phyloP scores from a whole-genome alignment of 2,113 vertebrate species.

The Hemiprocne comata region DNA sequence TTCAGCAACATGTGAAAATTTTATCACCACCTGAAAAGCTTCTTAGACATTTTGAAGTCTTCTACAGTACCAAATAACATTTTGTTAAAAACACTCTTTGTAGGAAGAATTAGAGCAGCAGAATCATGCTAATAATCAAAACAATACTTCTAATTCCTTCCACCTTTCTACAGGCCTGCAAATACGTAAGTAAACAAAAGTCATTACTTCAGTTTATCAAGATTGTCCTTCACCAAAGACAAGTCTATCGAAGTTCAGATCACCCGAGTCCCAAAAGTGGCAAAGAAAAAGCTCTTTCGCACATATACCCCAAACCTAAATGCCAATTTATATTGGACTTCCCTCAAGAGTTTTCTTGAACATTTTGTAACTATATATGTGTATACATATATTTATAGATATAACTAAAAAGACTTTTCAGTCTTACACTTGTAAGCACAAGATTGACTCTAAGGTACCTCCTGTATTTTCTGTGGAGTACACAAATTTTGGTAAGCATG shows the following conservation, averaged over 20 bases:
- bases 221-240: not conserved
- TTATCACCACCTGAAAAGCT: not conserved
- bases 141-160: not conserved
- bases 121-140: not conserved
- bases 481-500: not conserved
- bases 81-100: not conserved
- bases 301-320: not conserved
- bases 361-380: not conserved
- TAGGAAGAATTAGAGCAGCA: not conserved
- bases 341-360: not conserved
- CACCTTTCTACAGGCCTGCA: not conserved
- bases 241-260: not conserved
- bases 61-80: not conserved
- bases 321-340: not conserved
- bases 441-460: not conserved
- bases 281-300: not conserved
- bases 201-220: not conserved
- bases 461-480: not conserved
- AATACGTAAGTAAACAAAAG: not conserved
- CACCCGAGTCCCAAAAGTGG: rapidly evolving
- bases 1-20: not conserved
- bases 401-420: not conserved
- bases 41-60: not conserved
- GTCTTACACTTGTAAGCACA: not conserved
- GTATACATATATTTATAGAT: not conserved